These are phyloP conservation scores for Sarcoramphus papa DNA, from an alignment of 2,797 vertebrate species.

Conservation along the genomic window DNA sequence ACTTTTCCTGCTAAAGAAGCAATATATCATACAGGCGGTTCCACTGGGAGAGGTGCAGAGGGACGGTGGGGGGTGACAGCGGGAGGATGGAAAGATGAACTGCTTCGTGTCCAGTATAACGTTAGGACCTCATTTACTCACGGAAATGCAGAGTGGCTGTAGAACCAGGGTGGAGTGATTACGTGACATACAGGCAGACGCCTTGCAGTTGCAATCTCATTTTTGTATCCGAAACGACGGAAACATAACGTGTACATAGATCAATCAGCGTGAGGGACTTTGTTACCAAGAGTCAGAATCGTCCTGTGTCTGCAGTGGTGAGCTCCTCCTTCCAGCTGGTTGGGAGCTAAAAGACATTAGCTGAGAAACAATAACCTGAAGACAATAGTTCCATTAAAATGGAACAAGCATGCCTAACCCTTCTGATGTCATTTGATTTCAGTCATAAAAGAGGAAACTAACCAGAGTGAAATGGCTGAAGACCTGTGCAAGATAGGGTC, in stretches of 20 bases:
- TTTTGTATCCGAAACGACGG: neutral
- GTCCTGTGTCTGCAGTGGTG: neutral
- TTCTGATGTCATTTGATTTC: constrained; percentile 75
- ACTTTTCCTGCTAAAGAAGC: neutral
- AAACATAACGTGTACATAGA: neutral
- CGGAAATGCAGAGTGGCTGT: neutral
- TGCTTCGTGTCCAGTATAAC: neutral
- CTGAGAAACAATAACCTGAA: constrained; percentile 28
- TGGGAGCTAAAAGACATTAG: neutral
- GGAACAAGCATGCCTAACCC: constrained; percentile 58
- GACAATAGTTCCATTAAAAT: constrained; percentile 58
- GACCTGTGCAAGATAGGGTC: constrained; percentile 95
- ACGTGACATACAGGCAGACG: neutral
- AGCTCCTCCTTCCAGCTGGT: neutral
- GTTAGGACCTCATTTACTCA: neutral
- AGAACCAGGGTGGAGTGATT: neutral
- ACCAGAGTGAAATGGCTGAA: constrained; percentile 97
- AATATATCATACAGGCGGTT: neutral
- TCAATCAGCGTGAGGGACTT: neutral
- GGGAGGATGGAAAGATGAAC: neutral
- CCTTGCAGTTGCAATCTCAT: neutral
- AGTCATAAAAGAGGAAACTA: constrained; percentile 99
- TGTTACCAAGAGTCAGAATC: neutral
- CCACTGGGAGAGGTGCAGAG: neutral
- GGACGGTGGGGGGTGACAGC: accelerated